Evolutionary conservation across 2,888 invertebrate species (phyloP), one percentile per base, ranked within the genome.

Genomic region (Andrena trimmerana): DNA sequence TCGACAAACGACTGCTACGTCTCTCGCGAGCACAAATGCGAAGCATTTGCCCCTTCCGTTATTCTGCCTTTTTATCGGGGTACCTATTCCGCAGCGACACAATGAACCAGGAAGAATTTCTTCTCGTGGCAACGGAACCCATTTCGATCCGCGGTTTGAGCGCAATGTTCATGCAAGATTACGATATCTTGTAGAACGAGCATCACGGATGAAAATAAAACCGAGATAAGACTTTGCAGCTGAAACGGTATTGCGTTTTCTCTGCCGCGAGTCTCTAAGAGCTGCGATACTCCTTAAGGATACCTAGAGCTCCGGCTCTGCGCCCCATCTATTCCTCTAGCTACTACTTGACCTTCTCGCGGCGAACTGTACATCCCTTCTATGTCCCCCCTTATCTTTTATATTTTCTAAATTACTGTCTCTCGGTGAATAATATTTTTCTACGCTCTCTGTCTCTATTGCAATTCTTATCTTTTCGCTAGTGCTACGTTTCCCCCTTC

Each of bases 151-250:
- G 66, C 77, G 74, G 54, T 70, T 68, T 60, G 52, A 68, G 60
- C 50, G 65, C 72, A 76, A 84, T 72, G 73, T 85, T 83, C 80
- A 76, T 69, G 73, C 62, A 36, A 73, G 74, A 74, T 88, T 79
- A 63, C 66, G 78, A 86, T 81, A 86, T 79, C 78, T 79, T 74
- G 62, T 68, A 54, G 57, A 66, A 68, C 50, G 69, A 52, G 70
- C 59, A 81, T 78, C 68, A 70, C 57, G 68, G 54, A 7, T 57
- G 50, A 74, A 57, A 74, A 83, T 79, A 83, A 85, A 73, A 75
- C 50, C 31, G 66, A 78, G 83, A 88, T 86, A 84, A 83, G 78
- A 66, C 63, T 75, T 63, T 65, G 72, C 62, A 42, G 52, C n/a
- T 33, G 54, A 71, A 84, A 88, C 62, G 65, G 68, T 80, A 72